Evolutionary conservation across 1,140 invertebrate species (phyloP).

Genomic region (Penaeus chinensis): DNA sequence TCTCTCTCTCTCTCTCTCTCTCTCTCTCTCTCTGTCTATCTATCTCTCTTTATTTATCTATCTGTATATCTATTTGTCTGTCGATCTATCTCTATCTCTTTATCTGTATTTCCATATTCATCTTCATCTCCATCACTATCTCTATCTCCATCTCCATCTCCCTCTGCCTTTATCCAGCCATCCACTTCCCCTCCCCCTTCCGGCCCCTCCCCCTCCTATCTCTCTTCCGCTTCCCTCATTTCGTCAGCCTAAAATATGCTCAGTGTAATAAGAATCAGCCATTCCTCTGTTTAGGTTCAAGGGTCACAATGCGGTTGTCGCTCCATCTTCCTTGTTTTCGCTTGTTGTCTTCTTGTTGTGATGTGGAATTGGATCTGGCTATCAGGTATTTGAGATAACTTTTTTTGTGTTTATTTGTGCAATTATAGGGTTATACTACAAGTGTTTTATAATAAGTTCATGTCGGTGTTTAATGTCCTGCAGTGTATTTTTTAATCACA

Average conservation of each 20-base stretch:
- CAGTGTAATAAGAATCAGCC: too few relatives aligned
- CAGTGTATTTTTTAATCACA: too few relatives aligned
- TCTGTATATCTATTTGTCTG: not conserved
- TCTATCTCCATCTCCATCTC: not conserved
- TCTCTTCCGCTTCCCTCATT: not conserved
- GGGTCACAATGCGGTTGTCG: too few relatives aligned
- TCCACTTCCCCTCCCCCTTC: not conserved
- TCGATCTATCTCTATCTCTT: not conserved
- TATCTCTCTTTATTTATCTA: not conserved
- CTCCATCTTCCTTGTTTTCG: too few relatives aligned
- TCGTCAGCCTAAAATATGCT: not conserved
- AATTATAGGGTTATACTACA: too few relatives aligned
- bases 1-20: constrained; percentile 23
- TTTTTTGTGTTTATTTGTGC: too few relatives aligned
- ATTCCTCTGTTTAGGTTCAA: too few relatives aligned
- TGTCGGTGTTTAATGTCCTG: too few relatives aligned
- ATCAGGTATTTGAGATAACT: too few relatives aligned
- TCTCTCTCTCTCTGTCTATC: not conserved
- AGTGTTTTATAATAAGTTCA: too few relatives aligned
- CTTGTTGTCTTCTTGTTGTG: too few relatives aligned
- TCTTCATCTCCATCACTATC: not conserved
- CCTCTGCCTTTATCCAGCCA: not conserved
- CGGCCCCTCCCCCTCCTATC: not conserved
- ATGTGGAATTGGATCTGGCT: too few relatives aligned
- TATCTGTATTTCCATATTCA: not conserved